Conservation (phyloP, 2,888 invertebrate genomes). For the Acleris sparsana region DNA sequence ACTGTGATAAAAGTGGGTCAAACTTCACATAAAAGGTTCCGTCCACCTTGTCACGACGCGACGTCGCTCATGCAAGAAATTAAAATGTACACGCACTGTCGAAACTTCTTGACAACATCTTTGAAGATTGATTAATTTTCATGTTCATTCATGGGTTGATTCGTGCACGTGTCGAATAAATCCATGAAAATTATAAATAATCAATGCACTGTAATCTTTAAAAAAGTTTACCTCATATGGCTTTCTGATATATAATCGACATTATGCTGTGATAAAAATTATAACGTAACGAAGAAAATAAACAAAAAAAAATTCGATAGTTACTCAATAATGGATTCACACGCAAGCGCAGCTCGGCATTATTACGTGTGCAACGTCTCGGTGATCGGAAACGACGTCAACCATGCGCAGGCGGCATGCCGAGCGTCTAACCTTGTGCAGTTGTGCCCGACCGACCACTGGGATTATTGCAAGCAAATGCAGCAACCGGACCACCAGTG, state of each 20-base stretch:
- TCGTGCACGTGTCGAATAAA: no score
- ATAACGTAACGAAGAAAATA: background rate
- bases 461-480: constrained; percentile 34
- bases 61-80: background rate
- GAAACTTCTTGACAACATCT: background rate
- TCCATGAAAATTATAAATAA: no score
- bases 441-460: constrained; percentile 50
- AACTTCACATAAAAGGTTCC: background rate
- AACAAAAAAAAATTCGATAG: background rate
- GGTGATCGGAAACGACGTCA: constrained; percentile 17
- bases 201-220: no score
- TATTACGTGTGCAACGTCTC: constrained; percentile 23
- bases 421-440: constrained; percentile 48
- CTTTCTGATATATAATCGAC: background rate
- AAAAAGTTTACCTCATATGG: no score
- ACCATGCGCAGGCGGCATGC: constrained; percentile 36
- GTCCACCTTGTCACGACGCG: background rate
- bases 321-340: constrained; percentile 33
- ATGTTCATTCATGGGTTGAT: no score
- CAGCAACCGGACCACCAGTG: background rate
- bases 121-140: no score
- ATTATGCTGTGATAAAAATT: constrained; percentile 7
- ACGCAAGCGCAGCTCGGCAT: constrained; percentile 23
- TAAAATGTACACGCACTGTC: constrained; percentile 3
- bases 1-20: background rate